Conservation (phyloP, 2,797 vertebrate species). For the Orientallactaga sibirica region DNA sequence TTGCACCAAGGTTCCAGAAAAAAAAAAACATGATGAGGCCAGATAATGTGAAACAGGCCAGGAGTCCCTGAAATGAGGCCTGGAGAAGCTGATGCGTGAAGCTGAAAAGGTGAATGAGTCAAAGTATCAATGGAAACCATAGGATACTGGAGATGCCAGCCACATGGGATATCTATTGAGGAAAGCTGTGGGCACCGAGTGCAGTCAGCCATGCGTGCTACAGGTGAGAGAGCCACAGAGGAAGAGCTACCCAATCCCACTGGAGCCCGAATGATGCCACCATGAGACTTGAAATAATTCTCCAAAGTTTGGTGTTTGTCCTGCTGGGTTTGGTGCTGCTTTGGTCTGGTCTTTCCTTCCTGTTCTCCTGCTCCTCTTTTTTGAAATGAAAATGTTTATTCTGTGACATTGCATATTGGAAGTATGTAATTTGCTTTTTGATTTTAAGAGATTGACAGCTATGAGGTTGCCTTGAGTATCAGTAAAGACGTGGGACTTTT, state of each 20-base stretch:
- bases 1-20: neutral
- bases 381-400: neutral
- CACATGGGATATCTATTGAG: neutral
- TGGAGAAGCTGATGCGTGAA: neutral
- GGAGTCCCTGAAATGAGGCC: neutral
- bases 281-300: no score
- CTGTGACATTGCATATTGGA: neutral
- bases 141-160: neutral
- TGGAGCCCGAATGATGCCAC: neutral
- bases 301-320: neutral
- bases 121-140: neutral
- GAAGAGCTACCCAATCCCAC: neutral
- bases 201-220: neutral
- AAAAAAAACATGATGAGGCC: neutral
- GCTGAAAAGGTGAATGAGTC: neutral
- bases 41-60: neutral
- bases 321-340: no score
- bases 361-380: neutral
- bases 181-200: neutral
- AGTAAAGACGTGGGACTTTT: neutral
- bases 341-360: neutral
- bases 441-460: neutral
- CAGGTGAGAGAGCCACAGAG: neutral
- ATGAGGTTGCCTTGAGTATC: neutral
- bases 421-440: neutral